These are phyloP conservation scores for Bagarius yarrelli DNA, from an alignment of 2,113 vertebrate genomes.

Conservation along the genomic window DNA sequence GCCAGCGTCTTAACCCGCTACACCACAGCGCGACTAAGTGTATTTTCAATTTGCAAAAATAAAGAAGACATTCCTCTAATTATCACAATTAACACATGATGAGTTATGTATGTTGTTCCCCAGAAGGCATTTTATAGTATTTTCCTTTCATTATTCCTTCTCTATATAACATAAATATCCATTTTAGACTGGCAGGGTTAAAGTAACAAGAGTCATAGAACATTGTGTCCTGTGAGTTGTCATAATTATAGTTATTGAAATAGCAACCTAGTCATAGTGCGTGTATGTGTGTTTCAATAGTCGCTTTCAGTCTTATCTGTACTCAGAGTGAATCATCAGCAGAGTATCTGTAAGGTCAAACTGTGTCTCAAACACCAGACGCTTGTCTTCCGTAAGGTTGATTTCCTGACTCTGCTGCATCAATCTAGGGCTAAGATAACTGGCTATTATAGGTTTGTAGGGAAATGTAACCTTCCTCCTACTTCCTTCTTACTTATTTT, in stretches of 20 bases:
- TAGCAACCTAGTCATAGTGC: conserved; percentile 15
- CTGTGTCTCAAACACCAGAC: conserved; percentile 29
- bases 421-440: conserved; percentile 7
- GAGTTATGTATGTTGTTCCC: neutral
- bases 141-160: neutral
- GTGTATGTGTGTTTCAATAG: conserved; percentile 18
- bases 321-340: conserved; percentile 41
- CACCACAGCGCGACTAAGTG: too few relatives aligned
- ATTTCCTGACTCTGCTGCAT: conserved; percentile 16
- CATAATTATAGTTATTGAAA: conserved; percentile 16
- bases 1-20: too few relatives aligned
- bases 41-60: neutral
- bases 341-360: conserved; percentile 41
- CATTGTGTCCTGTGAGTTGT: conserved; percentile 29
- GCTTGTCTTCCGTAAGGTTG: conserved; percentile 11
- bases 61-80: neutral
- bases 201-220: conserved; percentile 18
- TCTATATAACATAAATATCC: conserved; percentile 8
- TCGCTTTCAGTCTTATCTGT: conserved; percentile 29
- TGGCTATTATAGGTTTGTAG: neutral
- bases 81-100: neutral
- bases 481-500: neutral
- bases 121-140: neutral
- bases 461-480: neutral
- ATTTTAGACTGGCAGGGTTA: neutral